Evolutionary conservation across 2,888 invertebrate genomes (phyloP).

Genomic region (Scelioninae gen. 2): DNA sequence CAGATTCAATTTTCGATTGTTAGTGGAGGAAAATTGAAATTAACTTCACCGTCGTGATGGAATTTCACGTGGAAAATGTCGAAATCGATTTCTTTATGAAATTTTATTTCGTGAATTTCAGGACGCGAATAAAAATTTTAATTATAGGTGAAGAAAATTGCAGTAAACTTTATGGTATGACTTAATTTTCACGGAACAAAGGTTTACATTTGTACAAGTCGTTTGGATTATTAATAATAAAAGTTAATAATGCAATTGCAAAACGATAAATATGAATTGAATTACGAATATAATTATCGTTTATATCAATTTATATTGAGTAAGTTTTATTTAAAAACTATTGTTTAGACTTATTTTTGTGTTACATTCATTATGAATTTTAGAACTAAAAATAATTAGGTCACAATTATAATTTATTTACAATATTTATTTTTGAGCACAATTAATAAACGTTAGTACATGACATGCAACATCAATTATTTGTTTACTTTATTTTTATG

Average conservation of each 20-base stretch:
- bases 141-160: neutral
- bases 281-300: no score
- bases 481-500: slow-evolving; percentile 36
- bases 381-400: no score
- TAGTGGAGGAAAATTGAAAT: neutral
- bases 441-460: slow-evolving; percentile 25
- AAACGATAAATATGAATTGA: no score
- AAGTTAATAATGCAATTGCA: slow-evolving; percentile 17
- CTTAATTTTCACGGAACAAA: slow-evolving; percentile 1
- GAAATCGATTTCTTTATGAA: neutral
- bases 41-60: neutral
- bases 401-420: no score
- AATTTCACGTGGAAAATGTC: slow-evolving; percentile 4
- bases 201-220: slow-evolving; percentile 2
- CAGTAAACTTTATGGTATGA: neutral
- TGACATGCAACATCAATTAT: slow-evolving; percentile 43
- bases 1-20: slow-evolving; percentile 8
- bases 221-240: slow-evolving; percentile 4
- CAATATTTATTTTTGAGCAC: slow-evolving; percentile 8
- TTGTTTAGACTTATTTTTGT: no score
- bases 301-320: no score
- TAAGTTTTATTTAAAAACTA: no score
- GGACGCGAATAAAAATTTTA: neutral
- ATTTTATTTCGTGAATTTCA: slow-evolving; percentile 1
- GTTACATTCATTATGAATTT: no score